A percentile compares a stretch with the other conserved stretches of the same genome.
Evolutionary conservation across 2,888 invertebrate genomes (phyloP).

Genomic region (Synergus japonicus): DNA sequence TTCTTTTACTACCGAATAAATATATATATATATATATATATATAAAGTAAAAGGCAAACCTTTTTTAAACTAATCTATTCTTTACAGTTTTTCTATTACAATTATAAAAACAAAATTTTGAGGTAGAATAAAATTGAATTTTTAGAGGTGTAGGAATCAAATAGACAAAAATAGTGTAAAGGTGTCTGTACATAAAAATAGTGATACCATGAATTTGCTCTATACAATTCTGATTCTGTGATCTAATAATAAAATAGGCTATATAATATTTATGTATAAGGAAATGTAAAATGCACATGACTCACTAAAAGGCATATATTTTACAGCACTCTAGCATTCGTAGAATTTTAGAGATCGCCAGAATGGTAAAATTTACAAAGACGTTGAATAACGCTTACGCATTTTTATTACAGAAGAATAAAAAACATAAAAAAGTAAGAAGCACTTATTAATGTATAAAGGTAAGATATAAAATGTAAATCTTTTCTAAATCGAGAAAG

Average conservation of each 20-base stretch:
- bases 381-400: conserved; percentile 51
- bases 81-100: background rate
- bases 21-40: too few relatives aligned
- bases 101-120: background rate
- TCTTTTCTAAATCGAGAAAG: background rate
- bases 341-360: conserved; percentile 66
- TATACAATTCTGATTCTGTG: conserved; percentile 60
- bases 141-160: conserved; percentile 42
- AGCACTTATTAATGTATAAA: background rate
- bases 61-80: background rate
- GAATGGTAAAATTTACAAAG: conserved; percentile 58
- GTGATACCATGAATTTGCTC: conserved; percentile 60
- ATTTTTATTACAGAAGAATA: conserved; percentile 43
- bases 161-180: conserved; percentile 48
- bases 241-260: conserved; percentile 52
- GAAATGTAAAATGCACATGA: conserved; percentile 70
- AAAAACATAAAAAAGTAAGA: too few relatives aligned
- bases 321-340: conserved; percentile 78
- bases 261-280: conserved; percentile 55
- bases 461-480: background rate
- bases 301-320: conserved; percentile 74
- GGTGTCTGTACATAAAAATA: conserved; percentile 41
- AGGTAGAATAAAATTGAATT: background rate
- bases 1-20: background rate
- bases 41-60: background rate